These are phyloP conservation scores for Emys orbicularis DNA, from an alignment of 2,797 vertebrate genomes.

Conservation along the genomic window DNA sequence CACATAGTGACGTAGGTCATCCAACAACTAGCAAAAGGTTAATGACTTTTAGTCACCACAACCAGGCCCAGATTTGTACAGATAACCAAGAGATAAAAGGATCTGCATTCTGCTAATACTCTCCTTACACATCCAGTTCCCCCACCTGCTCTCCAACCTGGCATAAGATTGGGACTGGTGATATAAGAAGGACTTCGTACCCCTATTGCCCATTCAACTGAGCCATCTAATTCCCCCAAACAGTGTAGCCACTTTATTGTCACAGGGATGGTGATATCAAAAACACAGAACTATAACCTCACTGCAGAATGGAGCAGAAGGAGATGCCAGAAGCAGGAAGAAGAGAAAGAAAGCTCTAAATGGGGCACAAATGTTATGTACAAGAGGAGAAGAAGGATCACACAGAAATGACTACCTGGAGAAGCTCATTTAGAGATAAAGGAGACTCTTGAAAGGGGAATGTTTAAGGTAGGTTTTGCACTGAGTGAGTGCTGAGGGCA, in stretches of 20 bases:
- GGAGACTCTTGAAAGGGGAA: no score
- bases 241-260: background rate
- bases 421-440: slow-evolving; percentile 41
- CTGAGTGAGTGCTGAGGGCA: slow-evolving; percentile 27
- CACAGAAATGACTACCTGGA: background rate
- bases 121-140: background rate
- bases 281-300: slow-evolving; percentile 20
- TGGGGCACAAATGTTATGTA: background rate
- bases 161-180: background rate
- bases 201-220: background rate
- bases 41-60: slow-evolving; percentile 36
- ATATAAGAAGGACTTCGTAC: background rate
- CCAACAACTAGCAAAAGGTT: background rate
- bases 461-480: slow-evolving; percentile 5
- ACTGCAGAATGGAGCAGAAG: slow-evolving; percentile 13
- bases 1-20: background rate
- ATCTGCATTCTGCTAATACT: slow-evolving; percentile 5
- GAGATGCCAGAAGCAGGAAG: background rate
- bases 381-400: slow-evolving; percentile 28
- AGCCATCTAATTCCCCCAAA: slow-evolving; percentile 25
- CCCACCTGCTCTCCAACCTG: background rate
- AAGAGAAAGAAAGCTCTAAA: slow-evolving; percentile 11
- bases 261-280: background rate
- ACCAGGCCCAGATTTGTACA: background rate
- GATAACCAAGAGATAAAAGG: slow-evolving; percentile 25